Base-by-base conservation (phyloP, 2,888 invertebrate species). In the Nineta flava region DNA sequence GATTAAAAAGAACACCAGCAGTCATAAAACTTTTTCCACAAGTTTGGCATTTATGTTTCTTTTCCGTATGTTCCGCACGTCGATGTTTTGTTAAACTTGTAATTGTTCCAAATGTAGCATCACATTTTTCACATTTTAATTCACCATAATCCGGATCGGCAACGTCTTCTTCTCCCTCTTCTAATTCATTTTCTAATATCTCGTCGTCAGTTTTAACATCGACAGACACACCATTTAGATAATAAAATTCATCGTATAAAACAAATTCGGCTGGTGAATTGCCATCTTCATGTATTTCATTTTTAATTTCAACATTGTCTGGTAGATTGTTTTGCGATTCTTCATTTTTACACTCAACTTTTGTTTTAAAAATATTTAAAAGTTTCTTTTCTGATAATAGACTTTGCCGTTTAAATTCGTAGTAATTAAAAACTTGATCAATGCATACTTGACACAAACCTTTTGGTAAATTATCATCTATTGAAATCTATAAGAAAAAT, bases 391-490 rank as follows among this genome's bases (percentile, higher is more conserved):
- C 41, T 13, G 41, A 38, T n/a, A 34, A n/a, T 19, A n/a, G 21
- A 19, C 40, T 32, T 40, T 41, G 40, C 21, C 31, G 38, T 26
- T 40, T 48, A 41, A 48, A 48, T 16, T 34, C 17, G 31, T 40
- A 48, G 21, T 16, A 19, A n/a, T 21, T 48, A 59, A 77, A 76
- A 56, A 79, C 68, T 53, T 77, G 70, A 51, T 72, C 71, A 57
- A 78, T 64, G 59, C 79, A 79, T 46, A 69, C 70, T 59, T 72
- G 72, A 60, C 79, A 79, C 49, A 79, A 77, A 31, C 82, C 82
- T 70, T 83, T 83, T 44, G 83, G 83, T 53, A 83, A 64, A 48
- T 80, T 77, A 65, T 79, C 79, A 55, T 75, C 73, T 51, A 74
- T 72, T 47, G 75, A 75, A 50, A 79, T 76, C 79, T 79, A 47